Evolutionary conservation across 2,888 invertebrate genomes (phyloP).

Genomic region (Cacoxenus indagator): DNA sequence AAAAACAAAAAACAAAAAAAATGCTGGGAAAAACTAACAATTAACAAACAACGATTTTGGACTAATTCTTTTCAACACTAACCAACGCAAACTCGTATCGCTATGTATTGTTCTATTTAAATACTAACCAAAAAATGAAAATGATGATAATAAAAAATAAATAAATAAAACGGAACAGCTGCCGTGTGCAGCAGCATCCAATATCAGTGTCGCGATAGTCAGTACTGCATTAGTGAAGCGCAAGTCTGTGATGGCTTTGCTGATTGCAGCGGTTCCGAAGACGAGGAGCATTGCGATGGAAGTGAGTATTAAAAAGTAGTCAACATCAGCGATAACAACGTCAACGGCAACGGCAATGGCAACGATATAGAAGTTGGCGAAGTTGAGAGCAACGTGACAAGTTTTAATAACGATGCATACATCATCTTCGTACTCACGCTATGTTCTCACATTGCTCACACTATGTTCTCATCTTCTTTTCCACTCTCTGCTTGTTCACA

Average conservation of each 20-base stretch:
- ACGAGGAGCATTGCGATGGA: conserved; percentile 69
- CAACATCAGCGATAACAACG: neutral
- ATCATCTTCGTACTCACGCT: too few species aligned
- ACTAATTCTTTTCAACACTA: neutral
- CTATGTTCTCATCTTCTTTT: too few species aligned
- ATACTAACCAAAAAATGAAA: neutral
- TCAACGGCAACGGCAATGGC: neutral
- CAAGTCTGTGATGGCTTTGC: conserved; percentile 65
- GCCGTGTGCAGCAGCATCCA: conserved; percentile 66
- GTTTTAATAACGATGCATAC: too few species aligned
- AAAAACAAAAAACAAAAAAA: neutral
- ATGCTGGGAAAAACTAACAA: conserved; percentile 15
- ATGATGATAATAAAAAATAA: neutral
- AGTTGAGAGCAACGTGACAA: too few species aligned
- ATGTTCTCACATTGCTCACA: too few species aligned
- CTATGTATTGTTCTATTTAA: neutral
- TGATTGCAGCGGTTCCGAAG: conserved; percentile 68
- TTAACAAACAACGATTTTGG: neutral
- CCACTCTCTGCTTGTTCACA: too few species aligned
- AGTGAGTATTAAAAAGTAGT: conserved; percentile 60
- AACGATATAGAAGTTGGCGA: too few species aligned
- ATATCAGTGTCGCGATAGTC: conserved; percentile 67
- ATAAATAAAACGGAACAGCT: conserved; percentile 47
- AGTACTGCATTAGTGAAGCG: conserved; percentile 65
- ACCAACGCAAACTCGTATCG: neutral